Percentiles rank a stretch among this genome's conserved stretches.
Conservation (phyloP, 1,140 invertebrate species). For the Portunus trituberculatus region DNA sequence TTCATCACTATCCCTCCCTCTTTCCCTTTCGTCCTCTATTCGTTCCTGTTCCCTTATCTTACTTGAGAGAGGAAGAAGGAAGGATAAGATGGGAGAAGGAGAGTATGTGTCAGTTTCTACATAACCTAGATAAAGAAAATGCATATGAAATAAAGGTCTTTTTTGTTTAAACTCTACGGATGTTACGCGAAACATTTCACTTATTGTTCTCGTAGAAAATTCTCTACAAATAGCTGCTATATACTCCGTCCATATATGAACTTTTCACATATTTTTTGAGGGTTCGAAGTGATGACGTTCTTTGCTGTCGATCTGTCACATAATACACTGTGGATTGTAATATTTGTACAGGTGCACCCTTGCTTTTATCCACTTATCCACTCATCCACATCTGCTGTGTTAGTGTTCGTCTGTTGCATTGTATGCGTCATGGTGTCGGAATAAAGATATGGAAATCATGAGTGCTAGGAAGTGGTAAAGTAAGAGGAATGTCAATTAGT, state of each 20-base stretch:
- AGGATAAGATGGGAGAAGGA: not conserved
- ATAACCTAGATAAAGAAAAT: not conserved
- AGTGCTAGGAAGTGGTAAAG: too few species aligned
- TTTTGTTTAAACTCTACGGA: not conserved
- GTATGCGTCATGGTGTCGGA: too few species aligned
- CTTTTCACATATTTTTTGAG: not conserved
- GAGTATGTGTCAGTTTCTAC: not conserved
- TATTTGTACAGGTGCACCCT: too few species aligned
- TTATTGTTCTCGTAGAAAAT: not conserved
- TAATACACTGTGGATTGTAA: too few species aligned
- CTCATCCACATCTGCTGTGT: too few species aligned
- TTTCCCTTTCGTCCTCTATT: not conserved
- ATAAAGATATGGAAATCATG: too few species aligned
- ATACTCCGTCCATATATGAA: not conserved
- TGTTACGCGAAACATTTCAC: not conserved
- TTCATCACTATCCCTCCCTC: not conserved
- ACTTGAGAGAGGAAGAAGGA: constrained; percentile 28
- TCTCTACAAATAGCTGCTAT: too few species aligned
- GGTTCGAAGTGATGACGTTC: too few species aligned
- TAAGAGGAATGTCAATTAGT: too few species aligned
- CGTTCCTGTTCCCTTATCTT: not conserved
- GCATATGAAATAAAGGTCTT: not conserved
- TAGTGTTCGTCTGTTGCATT: too few species aligned
- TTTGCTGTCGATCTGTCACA: too few species aligned
- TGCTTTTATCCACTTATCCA: too few species aligned